A percentile compares a stretch with the other conserved stretches of the same genome.
These are phyloP conservation scores for Trachurus trachurus DNA, from an alignment of 2,797 vertebrate species.

Conservation along the genomic window DNA sequence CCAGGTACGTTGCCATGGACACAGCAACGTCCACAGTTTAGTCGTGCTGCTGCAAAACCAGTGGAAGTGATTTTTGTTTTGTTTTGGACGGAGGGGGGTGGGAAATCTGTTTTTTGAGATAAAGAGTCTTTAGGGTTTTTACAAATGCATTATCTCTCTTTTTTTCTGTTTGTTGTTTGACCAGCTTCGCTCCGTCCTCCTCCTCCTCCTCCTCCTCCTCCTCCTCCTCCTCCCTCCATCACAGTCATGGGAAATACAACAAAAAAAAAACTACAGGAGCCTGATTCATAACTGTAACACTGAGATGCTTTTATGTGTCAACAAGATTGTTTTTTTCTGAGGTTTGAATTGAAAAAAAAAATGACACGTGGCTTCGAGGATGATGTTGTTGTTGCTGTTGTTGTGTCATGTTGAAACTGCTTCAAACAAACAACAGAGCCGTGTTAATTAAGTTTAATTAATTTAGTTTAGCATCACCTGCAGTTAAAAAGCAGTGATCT, in stretches of 20 bases:
- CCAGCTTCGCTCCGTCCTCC: constrained; percentile 51
- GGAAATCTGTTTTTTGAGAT: constrained; percentile 72
- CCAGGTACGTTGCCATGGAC: constrained; percentile 73
- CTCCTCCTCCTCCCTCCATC: not conserved
- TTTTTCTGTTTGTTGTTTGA: constrained; percentile 62
- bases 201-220: not conserved
- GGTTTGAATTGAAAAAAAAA: constrained; percentile 18
- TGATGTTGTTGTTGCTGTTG: not conserved
- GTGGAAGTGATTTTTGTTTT: constrained; percentile 20
- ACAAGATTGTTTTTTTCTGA: constrained; percentile 32
- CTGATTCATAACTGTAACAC: constrained; percentile 27
- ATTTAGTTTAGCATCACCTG: constrained; percentile 5
- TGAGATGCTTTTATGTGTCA: constrained; percentile 28
- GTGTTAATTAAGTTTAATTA: constrained; percentile 10
- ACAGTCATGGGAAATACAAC: constrained; percentile 21
- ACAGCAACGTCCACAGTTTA: constrained; percentile 41
- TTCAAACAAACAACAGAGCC: constrained; percentile 2
- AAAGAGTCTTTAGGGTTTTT: constrained; percentile 73
- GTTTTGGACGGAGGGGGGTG: constrained; percentile 4
- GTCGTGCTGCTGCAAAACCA: constrained; percentile 34
- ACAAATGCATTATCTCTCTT: constrained; percentile 53
- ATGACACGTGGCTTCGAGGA: not conserved
- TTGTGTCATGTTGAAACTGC: constrained; percentile 13
- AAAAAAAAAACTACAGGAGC: constrained; percentile 38
- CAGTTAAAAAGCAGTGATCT: not conserved